Evolutionary conservation across 2,113 vertebrate genomes (phyloP).

Genomic region (Capreolus pygargus): DNA sequence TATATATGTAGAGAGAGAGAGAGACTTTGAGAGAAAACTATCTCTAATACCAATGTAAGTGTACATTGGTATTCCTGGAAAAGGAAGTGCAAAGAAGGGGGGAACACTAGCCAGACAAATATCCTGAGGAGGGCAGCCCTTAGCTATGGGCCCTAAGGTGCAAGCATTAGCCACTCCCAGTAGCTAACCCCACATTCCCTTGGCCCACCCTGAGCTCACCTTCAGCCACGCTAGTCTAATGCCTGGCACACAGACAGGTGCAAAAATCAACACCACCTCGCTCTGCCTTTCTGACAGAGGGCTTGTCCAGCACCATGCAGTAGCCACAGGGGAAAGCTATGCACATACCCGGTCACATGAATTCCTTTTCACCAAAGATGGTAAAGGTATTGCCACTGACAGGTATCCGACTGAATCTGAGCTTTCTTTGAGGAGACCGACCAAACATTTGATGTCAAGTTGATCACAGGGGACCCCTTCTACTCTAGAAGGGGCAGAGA

Average conservation of each 20-base stretch:
- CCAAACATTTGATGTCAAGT: background rate
- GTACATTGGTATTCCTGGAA: background rate
- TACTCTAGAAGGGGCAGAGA: background rate
- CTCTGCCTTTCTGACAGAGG: background rate
- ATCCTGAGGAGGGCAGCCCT: background rate
- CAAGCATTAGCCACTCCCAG: background rate
- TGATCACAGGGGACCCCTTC: background rate
- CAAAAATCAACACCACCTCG: background rate
- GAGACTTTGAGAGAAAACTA: background rate
- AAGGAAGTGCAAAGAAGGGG: background rate
- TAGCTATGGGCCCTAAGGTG: background rate
- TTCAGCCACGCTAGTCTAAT: background rate
- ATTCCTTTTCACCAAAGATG: background rate
- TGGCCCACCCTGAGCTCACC: background rate
- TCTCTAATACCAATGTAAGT: background rate
- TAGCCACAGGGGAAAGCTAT: too few species aligned
- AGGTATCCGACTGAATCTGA: background rate
- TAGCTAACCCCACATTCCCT: too few species aligned
- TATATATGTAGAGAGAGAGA: background rate
- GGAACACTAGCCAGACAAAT: background rate
- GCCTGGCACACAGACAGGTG: background rate
- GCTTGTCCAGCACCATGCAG: background rate
- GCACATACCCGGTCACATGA: rapidly evolving
- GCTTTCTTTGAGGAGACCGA: background rate
- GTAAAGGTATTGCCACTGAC: background rate